A percentile compares a stretch with the other conserved stretches of the same genome.
These are phyloP conservation scores for Macrotus californicus DNA, from an alignment of 2,113 vertebrate genomes.

Conservation along the genomic window DNA sequence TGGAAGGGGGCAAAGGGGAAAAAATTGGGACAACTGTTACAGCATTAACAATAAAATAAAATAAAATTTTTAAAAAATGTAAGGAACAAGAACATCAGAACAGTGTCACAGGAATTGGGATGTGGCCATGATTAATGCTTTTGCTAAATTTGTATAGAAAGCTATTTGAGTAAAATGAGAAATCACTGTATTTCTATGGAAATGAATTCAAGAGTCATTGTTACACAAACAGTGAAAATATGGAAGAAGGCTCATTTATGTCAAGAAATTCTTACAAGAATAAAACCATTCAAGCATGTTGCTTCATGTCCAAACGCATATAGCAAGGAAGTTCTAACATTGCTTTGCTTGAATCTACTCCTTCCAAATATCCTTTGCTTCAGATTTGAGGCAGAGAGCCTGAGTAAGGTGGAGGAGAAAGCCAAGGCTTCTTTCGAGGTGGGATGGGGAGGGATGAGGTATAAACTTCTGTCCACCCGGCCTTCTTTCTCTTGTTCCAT, in stretches of 20 bases:
- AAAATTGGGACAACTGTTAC: too few species aligned
- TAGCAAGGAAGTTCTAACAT: background rate
- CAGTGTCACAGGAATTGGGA: background rate
- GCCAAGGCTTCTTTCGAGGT: background rate
- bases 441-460: background rate
- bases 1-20: too few species aligned
- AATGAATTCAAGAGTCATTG: background rate
- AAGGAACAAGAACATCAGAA: background rate
- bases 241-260: background rate
- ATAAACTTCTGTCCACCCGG: background rate
- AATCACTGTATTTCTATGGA: slow-evolving; percentile 6
- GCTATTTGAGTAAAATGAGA: background rate
- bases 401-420: background rate
- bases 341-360: background rate
- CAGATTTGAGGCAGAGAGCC: background rate
- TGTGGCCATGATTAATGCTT: background rate
- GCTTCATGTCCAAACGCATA: background rate
- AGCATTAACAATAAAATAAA: too few species aligned
- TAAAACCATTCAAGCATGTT: background rate
- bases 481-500: background rate
- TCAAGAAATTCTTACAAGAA: background rate
- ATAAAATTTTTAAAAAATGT: too few species aligned
- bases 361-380: background rate
- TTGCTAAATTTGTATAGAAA: slow-evolving; percentile 4
- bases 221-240: background rate